Evolutionary conservation across 2,888 invertebrate genomes (phyloP).

Genomic region (Cheiracanthium punctorium): DNA sequence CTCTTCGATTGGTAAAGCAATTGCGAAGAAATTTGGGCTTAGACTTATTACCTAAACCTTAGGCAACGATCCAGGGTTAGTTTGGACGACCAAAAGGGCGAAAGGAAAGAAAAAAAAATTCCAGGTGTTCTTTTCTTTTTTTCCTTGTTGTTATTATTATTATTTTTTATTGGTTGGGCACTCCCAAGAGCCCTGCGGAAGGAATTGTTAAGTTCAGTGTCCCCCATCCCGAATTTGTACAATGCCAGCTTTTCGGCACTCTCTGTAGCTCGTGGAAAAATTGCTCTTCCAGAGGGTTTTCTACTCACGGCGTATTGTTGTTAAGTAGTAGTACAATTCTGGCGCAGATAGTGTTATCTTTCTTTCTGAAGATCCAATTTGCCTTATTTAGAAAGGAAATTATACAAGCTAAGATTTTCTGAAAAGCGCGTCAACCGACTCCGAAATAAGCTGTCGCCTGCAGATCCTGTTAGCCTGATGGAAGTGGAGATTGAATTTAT

Average conservation of each 20-base stretch:
- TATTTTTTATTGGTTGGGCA: background rate
- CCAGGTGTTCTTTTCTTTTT: slow-evolving; percentile 26
- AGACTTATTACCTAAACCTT: slow-evolving; percentile 43
- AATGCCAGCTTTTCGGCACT: background rate
- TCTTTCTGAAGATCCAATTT: background rate
- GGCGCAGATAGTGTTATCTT: background rate
- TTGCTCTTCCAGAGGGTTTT: background rate
- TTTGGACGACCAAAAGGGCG: slow-evolving; percentile 8
- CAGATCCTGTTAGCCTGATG: too few relatives aligned
- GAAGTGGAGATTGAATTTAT: too few relatives aligned
- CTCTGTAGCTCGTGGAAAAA: background rate
- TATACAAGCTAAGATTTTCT: too few relatives aligned
- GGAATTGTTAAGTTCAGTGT: background rate
- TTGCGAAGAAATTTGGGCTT: slow-evolving; percentile 38
- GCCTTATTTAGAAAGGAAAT: too few relatives aligned
- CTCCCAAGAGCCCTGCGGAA: background rate
- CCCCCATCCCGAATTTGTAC: background rate
- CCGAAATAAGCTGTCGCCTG: too few relatives aligned
- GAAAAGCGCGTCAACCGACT: too few relatives aligned
- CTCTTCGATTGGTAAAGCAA: slow-evolving; percentile 40
- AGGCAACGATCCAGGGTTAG: slow-evolving; percentile 18
- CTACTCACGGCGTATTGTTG: background rate
- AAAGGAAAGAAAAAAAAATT: slow-evolving; percentile 26
- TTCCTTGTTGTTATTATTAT: too few relatives aligned
- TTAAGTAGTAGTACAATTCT: background rate